Base-by-base conservation (phyloP, 2,113 vertebrate species). In the Bubo blakistoni region DNA sequence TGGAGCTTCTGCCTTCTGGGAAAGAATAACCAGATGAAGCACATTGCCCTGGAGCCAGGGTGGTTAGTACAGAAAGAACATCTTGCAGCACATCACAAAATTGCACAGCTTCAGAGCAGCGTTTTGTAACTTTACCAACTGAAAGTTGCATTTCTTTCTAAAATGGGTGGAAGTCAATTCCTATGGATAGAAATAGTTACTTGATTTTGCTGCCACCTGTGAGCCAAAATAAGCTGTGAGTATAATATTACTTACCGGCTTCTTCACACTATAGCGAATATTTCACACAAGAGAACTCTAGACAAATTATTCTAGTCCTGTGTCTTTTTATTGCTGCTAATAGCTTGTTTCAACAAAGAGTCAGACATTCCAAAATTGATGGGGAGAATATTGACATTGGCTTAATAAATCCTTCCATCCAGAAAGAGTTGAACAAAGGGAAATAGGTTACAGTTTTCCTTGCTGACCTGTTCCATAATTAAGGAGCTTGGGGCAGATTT, bases 331-430 rank as follows among this genome's bases (percentile, higher is more conserved):
- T 96, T 96, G 96, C 81, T 89, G 77, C 82, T 97, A 97, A 97
- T 97, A 95, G 88, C 94, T 97, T 97, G 92, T 97, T 97, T 97
- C 86, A 97, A 96, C 96, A 97, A 98, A 97, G 86, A 96, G 66
- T 77, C 96, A 94, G 96, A 92, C 74, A 76, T 94, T 73, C 71
- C 92, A 95, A 72, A 97, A 98, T 86, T 97, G 94, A 97, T 89
- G 81, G 84, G 65, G 97, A 97, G 95, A 98, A 89, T 94, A 93
- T 96, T 98, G 87, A 96, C 82, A 94, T 92, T 94, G 84, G 89
- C 86, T 98, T 97, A 98, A 97, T 93, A 94, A 86, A 97, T 94
- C 87, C 92, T 94, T 96, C 95, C 91, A 95, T 92, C 46, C 89
- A 95, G 94, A 97, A 96, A 94, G 89, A 94, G 84, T 29, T 83